These are phyloP conservation scores for Botia kubotai DNA, from an alignment of 2,797 vertebrate species.

Conservation along the genomic window DNA sequence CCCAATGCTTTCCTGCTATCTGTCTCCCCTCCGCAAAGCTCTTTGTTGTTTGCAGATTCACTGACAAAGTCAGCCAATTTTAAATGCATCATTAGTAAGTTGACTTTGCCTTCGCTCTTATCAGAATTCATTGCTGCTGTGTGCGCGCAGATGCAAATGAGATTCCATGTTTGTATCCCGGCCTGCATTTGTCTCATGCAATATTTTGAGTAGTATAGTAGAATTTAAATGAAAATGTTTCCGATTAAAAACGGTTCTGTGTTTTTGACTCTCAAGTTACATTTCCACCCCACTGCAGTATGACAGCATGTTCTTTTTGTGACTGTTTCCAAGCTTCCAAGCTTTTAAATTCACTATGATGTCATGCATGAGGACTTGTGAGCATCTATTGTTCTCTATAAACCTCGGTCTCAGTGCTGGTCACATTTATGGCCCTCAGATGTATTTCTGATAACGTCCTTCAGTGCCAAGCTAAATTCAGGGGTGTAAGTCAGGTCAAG, in stretches of 20 bases:
- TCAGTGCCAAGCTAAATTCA: constrained; percentile 31
- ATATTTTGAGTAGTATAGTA: not conserved
- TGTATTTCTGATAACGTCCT: constrained; percentile 42
- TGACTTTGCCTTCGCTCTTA: constrained; percentile 21
- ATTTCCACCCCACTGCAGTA: too few species aligned
- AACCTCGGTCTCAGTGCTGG: constrained; percentile 39
- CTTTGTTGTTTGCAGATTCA: not conserved
- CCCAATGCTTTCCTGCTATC: not conserved
- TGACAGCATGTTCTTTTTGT: not conserved
- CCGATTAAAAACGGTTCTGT: not conserved
- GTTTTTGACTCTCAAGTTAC: not conserved
- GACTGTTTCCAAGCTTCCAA: too few species aligned
- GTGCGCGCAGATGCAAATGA: not conserved
- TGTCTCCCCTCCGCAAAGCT: not conserved
- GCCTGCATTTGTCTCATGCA: not conserved
- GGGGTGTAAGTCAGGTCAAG: constrained; percentile 17
- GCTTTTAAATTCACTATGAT: constrained; percentile 12
- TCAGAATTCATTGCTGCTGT: constrained; percentile 13
- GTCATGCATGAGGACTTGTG: not conserved
- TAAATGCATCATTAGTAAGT: constrained; percentile 28
- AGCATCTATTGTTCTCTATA: constrained; percentile 16
- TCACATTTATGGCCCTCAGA: constrained; percentile 38
- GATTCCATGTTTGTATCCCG: not conserved
- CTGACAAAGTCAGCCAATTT: constrained; percentile 10
- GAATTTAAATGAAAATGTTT: constrained; percentile 4